Conservation (phyloP, 2,888 invertebrate species). For the Acanthosepion esculentum region DNA sequence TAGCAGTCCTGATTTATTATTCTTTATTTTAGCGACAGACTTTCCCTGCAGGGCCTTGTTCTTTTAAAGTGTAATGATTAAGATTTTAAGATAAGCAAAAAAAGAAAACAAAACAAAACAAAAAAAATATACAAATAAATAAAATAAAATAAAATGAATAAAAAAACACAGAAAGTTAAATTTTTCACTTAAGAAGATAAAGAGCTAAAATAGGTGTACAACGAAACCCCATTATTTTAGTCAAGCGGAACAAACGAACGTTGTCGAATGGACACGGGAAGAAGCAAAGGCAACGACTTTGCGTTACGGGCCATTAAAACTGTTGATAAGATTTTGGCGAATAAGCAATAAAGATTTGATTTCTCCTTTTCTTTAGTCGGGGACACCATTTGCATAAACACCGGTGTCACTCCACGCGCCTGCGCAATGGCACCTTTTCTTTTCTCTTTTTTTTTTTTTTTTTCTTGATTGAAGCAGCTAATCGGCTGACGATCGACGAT, state of each 20-base stretch:
- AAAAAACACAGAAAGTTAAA: background rate
- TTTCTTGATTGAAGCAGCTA: background rate
- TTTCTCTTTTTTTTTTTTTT: background rate
- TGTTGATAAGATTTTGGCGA: background rate
- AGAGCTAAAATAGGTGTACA: too few species aligned
- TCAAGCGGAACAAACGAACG: background rate
- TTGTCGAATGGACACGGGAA: background rate
- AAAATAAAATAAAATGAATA: background rate
- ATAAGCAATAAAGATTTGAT: background rate
- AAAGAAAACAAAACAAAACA: too few species aligned
- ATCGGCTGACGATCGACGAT: background rate
- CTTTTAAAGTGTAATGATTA: background rate
- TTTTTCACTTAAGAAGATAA: too few species aligned
- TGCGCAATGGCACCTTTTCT: background rate
- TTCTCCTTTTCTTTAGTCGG: background rate
- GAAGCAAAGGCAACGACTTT: background rate
- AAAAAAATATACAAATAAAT: background rate
- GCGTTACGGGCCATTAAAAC: conserved; percentile 13
- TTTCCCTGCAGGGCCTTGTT: too few species aligned
- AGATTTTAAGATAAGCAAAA: background rate
- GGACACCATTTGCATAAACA: background rate
- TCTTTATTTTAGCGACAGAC: too few species aligned
- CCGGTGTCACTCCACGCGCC: background rate
- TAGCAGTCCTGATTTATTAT: too few species aligned
- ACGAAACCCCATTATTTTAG: background rate